Evolutionary conservation across 2,888 invertebrate species (phyloP).

Genomic region (Eupithecia subfuscata): DNA sequence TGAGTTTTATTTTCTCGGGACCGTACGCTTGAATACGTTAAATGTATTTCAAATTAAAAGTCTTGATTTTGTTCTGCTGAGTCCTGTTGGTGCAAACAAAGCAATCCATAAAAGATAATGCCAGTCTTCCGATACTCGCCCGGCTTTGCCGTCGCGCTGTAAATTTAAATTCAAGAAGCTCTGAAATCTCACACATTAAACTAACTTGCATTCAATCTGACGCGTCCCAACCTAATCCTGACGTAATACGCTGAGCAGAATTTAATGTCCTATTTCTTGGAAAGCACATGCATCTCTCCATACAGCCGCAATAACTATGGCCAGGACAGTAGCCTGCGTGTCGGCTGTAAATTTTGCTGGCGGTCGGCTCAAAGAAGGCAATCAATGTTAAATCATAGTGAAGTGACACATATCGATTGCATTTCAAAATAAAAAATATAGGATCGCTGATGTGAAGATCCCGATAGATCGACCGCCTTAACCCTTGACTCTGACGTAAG

Average conservation of each 20-base stretch:
- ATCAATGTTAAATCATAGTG: conserved; percentile 78
- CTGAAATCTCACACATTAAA: conserved; percentile 37
- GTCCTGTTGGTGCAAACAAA: neutral
- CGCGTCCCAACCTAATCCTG: conserved; percentile 59
- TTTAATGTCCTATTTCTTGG: conserved; percentile 62
- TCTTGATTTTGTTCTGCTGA: neutral
- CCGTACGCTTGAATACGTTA: neutral
- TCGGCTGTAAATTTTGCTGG: conserved; percentile 72
- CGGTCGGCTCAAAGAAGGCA: conserved; percentile 71
- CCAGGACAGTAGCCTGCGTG: conserved; percentile 63
- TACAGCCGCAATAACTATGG: conserved; percentile 57
- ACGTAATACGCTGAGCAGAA: conserved; percentile 57
- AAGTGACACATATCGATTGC: conserved; percentile 67
- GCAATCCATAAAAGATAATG: neutral
- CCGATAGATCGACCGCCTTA: conserved; percentile 69
- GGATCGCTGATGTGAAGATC: conserved; percentile 66
- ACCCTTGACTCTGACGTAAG: conserved; percentile 77
- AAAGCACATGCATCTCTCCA: conserved; percentile 52
- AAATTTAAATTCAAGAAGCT: conserved; percentile 21
- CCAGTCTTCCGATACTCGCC: neutral
- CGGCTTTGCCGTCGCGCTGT: neutral
- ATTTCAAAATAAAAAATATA: conserved; percentile 63
- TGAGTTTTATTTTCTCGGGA: neutral
- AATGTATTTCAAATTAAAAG: neutral
- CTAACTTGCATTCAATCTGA: conserved; percentile 43